A percentile compares a stretch with the other conserved stretches of the same genome.
phyloP scores from a whole-genome alignment of 2,113 vertebrate genomes.

The Myrmophylax atrothorax region DNA sequence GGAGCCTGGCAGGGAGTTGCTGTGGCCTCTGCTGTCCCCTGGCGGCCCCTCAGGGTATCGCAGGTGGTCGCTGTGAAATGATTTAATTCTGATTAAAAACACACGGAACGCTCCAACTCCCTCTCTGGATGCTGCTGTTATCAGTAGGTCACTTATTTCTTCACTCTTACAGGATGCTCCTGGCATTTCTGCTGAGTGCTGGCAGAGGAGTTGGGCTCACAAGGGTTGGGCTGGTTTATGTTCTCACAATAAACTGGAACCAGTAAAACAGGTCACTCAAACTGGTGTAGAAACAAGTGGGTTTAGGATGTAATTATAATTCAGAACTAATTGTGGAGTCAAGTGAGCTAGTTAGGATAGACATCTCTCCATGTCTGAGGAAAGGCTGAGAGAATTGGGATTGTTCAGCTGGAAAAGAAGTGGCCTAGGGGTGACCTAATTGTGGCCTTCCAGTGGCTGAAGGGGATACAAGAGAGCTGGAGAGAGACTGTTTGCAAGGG shows the following conservation, averaged over 20 bases:
- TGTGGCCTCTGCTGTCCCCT: constrained; percentile 44
- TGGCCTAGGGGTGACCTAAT: not conserved
- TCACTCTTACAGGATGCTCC: not conserved
- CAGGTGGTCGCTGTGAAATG: rapidly evolving
- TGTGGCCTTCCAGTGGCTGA: not conserved
- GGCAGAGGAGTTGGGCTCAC: not conserved
- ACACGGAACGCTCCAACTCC: rapidly evolving
- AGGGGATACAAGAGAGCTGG: not conserved
- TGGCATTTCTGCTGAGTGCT: not conserved
- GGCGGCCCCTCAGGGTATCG: not conserved
- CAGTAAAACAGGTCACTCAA: not conserved
- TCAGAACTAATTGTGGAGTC: not conserved
- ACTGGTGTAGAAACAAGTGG: not conserved
- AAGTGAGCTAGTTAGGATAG: not conserved
- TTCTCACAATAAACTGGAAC: not conserved
- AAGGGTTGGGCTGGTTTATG: not conserved
- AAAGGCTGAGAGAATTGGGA: not conserved
- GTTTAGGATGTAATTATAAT: not conserved
- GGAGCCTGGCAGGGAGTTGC: not conserved
- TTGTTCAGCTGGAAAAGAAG: not conserved
- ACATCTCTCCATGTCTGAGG: not conserved
- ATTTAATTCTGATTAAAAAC: not conserved
- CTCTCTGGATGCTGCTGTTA: not conserved
- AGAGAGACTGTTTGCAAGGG: not conserved
- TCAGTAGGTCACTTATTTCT: rapidly evolving